Percentiles rank a stretch among this genome's conserved stretches.
Evolutionary conservation across 2,888 invertebrate species (phyloP).

Genomic region (Tipula unca): DNA sequence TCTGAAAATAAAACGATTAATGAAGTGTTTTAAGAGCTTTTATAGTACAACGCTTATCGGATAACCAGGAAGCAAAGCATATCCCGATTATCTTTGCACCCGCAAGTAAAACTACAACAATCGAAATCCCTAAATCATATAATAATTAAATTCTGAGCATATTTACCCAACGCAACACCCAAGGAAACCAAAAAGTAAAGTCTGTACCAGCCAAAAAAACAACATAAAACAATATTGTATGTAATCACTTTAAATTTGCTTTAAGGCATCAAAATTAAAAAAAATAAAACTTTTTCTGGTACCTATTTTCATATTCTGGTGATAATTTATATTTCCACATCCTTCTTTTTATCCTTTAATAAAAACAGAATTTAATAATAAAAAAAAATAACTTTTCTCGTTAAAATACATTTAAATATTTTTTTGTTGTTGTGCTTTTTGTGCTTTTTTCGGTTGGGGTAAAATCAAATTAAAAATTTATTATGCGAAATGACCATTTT

Average conservation of each 20-base stretch:
- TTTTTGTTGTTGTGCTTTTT: not conserved
- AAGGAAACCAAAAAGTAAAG: not conserved
- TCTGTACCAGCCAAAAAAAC: not conserved
- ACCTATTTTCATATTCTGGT: not conserved
- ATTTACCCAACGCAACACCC: not conserved
- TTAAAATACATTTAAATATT: not conserved
- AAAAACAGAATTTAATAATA: not conserved
- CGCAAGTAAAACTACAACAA: not conserved
- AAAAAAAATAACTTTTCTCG: not conserved
- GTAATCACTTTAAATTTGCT: constrained; percentile 4
- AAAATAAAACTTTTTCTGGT: not conserved
- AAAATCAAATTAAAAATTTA: constrained; percentile 14
- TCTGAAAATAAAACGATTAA: too few species aligned
- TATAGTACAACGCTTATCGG: too few species aligned
- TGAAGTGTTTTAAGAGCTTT: too few species aligned
- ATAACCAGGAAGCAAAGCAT: too few species aligned
- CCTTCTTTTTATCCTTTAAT: constrained; percentile 14
- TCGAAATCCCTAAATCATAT: not conserved
- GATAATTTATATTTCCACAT: constrained; percentile 8
- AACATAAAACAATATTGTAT: not conserved
- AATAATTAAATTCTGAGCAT: not conserved
- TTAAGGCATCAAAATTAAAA: not conserved
- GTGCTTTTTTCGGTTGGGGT: not conserved
- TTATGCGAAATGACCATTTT: constrained; percentile 8
- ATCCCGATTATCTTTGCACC: too few species aligned